Evolutionary conservation across 2,888 invertebrate genomes (phyloP), one percentile per base, ranked within the genome.

Genomic region (Pandemis cinnamomeana): DNA sequence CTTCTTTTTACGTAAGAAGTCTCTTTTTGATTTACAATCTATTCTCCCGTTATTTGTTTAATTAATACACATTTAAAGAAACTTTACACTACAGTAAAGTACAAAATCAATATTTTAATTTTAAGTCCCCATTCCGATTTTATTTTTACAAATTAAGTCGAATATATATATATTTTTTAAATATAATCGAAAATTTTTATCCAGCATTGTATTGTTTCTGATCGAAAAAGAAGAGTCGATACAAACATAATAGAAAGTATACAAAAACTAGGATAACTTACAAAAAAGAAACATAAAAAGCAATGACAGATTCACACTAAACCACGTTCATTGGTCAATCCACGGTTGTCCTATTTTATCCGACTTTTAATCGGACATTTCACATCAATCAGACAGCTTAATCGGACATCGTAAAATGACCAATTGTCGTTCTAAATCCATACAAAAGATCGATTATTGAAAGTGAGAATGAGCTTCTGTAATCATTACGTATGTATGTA

Each of bases 211-310:
- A 42, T 78, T 78, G 77, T 80, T 78, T 80, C 79, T 78, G 80
- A 75, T 72, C 77, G 64, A 77, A 72, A 71, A 69, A 78, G 77
- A 81, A 77, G 78, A 79, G 78, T 81, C 77, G 77, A 83, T 82
- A 84, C 81, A 83, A 78, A 84, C 77, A 81, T 72, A 79, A 71
- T 75, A 73, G 63, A 75, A 64, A 73, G 72, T 67, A 66, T 71
- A 73, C 68, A 27, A 20, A 67, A 73, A 58, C 67, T 75, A 53
- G 71, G 63, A 72, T 71, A 64, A 72, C 72, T 70, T 79, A 72
- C 80, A 78, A 76, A 79, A 81, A 82, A 79, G 76, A 72, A 78
- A 87, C 77, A 55, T 20, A 81, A 80, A 81, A 85, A 86, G 86
- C 85, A 78, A 81, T 79, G 67, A 41, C 51, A 53, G 67, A 67